phyloP scores from a whole-genome alignment of 2,113 vertebrate species.

The Zapornia atra region DNA sequence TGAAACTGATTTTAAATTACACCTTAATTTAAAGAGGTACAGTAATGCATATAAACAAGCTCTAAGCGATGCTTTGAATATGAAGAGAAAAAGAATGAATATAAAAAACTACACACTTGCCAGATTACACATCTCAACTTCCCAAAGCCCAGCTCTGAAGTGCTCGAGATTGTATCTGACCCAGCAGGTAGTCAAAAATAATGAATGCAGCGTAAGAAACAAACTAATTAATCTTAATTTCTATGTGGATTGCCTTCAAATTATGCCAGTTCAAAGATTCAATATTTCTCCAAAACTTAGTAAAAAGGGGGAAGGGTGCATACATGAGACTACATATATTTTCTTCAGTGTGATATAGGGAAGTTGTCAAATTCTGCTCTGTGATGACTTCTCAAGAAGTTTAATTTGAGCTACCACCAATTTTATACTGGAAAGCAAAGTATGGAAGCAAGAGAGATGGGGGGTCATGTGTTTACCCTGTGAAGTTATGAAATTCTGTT shows the following conservation, averaged over 20 bases:
- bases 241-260: background rate
- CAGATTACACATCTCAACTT: background rate
- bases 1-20: conserved; percentile 36
- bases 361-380: background rate
- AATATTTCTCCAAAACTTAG: background rate
- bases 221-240: background rate
- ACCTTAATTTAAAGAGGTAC: conserved; percentile 23
- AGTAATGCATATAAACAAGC: conserved; percentile 28
- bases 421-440: background rate
- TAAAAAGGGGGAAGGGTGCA: background rate
- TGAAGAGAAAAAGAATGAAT: background rate
- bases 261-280: background rate
- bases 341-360: background rate
- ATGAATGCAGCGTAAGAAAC: background rate
- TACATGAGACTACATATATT: background rate
- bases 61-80: background rate
- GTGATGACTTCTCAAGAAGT: background rate
- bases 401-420: background rate
- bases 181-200: background rate
- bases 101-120: background rate
- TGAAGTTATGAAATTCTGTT: background rate
- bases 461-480: background rate
- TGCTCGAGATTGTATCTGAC: background rate
- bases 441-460: background rate
- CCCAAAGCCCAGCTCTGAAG: background rate